A percentile compares a stretch with the other conserved stretches of the same genome.
Evolutionary conservation across 2,797 vertebrate species (phyloP).

Genomic region (Dermochelys coriacea): DNA sequence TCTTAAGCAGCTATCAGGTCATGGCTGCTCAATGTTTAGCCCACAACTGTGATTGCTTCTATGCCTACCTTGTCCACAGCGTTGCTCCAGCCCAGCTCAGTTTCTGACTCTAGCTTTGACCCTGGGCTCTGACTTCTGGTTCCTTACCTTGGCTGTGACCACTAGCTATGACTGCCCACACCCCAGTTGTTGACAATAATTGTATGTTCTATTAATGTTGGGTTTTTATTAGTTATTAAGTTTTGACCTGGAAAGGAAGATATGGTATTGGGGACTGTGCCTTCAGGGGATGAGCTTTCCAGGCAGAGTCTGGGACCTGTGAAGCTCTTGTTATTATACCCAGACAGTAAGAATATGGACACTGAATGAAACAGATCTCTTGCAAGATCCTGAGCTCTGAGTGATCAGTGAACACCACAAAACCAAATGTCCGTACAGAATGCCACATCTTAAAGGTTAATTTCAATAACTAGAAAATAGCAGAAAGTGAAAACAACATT

Average conservation of each 20-base stretch:
- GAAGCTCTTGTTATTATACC: background rate
- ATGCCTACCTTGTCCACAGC: background rate
- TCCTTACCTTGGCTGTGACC: background rate
- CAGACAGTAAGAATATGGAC: background rate
- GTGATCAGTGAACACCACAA: background rate
- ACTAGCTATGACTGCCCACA: background rate
- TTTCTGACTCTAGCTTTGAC: background rate
- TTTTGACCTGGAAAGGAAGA: background rate
- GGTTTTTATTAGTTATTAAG: background rate
- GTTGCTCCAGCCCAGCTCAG: background rate
- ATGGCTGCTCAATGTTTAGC: too few relatives aligned
- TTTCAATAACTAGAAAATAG: background rate
- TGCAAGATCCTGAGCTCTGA: background rate
- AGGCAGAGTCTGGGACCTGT: background rate
- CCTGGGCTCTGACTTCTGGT: background rate
- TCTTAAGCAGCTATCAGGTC: background rate
- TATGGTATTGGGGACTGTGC: background rate
- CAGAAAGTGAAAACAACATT: background rate
- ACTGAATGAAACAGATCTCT: background rate
- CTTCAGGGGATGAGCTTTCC: background rate
- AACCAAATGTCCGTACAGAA: background rate
- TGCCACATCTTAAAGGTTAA: background rate
- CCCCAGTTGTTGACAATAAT: background rate
- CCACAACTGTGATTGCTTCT: background rate
- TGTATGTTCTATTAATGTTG: background rate